Percentiles rank a stretch among this genome's conserved stretches.
These are phyloP conservation scores for Poecile montanus DNA, from an alignment of 2,797 vertebrate species.

Conservation along the genomic window DNA sequence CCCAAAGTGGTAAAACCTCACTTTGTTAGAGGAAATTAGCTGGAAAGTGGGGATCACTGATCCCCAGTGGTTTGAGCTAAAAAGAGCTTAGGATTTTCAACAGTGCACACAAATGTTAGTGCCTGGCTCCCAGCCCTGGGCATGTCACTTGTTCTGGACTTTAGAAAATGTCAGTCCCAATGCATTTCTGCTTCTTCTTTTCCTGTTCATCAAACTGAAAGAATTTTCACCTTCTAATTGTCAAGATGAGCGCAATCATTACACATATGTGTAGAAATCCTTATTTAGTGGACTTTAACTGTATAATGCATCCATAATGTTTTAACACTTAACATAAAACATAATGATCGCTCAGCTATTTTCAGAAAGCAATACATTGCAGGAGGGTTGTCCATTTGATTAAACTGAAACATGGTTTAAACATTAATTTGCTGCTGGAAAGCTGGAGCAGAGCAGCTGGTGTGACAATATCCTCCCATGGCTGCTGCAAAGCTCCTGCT, in stretches of 20 bases:
- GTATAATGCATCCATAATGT: background rate
- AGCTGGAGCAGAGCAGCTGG: background rate
- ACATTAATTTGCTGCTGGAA: conserved; percentile 24
- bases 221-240: background rate
- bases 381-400: background rate
- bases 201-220: background rate
- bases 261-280: background rate
- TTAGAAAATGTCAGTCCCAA: background rate
- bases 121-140: background rate
- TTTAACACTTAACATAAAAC: conserved; percentile 49
- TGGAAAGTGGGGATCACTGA: background rate
- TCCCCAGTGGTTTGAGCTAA: background rate
- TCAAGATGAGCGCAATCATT: background rate
- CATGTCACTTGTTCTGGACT: background rate
- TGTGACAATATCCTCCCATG: background rate
- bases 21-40: background rate
- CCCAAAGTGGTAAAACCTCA: background rate
- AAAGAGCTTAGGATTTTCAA: background rate
- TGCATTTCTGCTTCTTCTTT: background rate
- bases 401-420: conserved; percentile 20
- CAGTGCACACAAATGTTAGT: background rate
- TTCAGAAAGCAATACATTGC: conserved; percentile 21
- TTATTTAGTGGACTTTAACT: conserved; percentile 13
- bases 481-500: background rate
- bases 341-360: background rate